Evolutionary conservation across 1,140 invertebrate genomes (phyloP), one percentile per base, ranked within the genome.

Genomic region (Sycobia sp.): DNA sequence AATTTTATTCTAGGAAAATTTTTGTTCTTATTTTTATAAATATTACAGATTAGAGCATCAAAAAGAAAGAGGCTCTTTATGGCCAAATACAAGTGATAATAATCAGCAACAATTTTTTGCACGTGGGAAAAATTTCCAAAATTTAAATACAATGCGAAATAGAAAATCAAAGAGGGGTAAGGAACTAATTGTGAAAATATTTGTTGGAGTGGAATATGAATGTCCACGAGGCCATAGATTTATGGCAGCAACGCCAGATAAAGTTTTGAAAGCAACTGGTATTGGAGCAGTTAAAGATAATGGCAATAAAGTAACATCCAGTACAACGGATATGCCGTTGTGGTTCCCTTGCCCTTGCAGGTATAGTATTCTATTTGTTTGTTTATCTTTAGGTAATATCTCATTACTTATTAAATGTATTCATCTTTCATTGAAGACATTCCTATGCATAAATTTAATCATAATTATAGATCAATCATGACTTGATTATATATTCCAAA

Each of bases 151-250:
- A 8, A 73, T 81, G 38, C 77, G 80, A 27, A 77, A 76, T 22
- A 69, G 82, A 11, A 84, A 84, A 57, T 77, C 76, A 0, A 84
- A 84, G 57, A 75, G 76, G 5, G 79, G 80, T 4, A 83, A 83
- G 60, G 82, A 83, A 69, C 88, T 96, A 71, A 90, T 90, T 10
- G 91, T 97, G 1, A 96, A 98, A 80, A 92, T 98, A 63, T 99
- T 97, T 75, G 88, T 99, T 63, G 97, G 97, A 1, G 89, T 95
- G 68, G 97, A 99, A 74, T 99, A 98, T 76, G 97, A 99, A 81
- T 99, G 97, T 84, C 90, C 92, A 0, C 77, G 93, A 41, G 97
- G 97, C 2, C 96, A 99, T 79, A 86, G 94, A 62, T 98, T 99
- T 79, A 97, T 98, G 88, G 90, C 93, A 74, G 90, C 93, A 14